Conservation (phyloP, 2,888 invertebrate genomes). For the Eupithecia vulgata region DNA sequence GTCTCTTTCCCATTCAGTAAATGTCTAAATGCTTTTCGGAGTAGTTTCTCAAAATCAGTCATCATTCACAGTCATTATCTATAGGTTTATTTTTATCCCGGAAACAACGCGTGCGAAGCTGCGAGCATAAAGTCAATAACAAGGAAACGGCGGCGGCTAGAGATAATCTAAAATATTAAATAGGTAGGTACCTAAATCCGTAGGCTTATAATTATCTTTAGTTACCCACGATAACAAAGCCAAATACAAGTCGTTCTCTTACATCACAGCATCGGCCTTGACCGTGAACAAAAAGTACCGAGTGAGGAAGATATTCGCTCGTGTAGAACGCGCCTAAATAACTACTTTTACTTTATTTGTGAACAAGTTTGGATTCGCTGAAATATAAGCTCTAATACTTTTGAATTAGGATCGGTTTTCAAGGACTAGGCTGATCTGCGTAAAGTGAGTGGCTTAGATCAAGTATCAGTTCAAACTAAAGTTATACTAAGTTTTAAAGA, state of each 20-base stretch:
- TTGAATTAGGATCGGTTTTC: neutral
- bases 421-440: neutral
- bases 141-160: neutral
- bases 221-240: constrained; percentile 4
- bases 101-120: neutral
- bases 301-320: constrained; percentile 3
- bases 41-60: no score
- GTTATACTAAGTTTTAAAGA: neutral
- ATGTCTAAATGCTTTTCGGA: no score
- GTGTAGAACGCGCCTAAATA: constrained; percentile 7
- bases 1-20: no score
- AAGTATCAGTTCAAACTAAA: neutral
- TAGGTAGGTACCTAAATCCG: neutral
- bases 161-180: neutral
- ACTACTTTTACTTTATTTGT: constrained; percentile 12
- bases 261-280: constrained; percentile 27
- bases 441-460: constrained; percentile 3
- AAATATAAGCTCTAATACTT: constrained; percentile 3
- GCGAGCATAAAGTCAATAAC: neutral
- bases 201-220: neutral
- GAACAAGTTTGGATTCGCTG: neutral
- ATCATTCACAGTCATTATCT: neutral
- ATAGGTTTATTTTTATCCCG: neutral
- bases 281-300: constrained; percentile 20
- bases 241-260: constrained; percentile 23